Base-by-base conservation (phyloP, 2,113 vertebrate genomes). In the Pristiophorus japonicus region DNA sequence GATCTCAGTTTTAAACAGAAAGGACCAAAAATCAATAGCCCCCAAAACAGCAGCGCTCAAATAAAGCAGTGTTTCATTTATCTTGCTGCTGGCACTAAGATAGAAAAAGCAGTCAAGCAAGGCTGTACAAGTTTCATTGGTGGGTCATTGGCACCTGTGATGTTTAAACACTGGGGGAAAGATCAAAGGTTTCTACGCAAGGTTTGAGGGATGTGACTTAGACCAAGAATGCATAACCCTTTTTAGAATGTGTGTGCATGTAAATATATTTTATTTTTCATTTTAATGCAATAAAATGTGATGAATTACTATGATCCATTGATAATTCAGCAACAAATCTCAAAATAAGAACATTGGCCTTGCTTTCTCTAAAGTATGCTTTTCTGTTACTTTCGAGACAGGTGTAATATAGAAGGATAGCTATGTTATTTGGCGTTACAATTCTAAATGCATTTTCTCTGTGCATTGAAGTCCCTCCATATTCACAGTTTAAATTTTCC, bases 1-100 rank as follows among this genome's bases (percentile, higher is more conserved):
- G 98, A 98, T 98, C 98, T 98, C 98, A 98, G 97, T 98, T 98
- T 98, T 98, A 98, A 98, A 97, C 97, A 98, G 98, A 98, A 98
- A 97, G 97, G 97, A 97, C 97, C 98, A 97, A 98, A 98, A 98
- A 98, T 98, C 98, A 98, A 98, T 98, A 98, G 97, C 97, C 97
- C 97, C 98, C 98, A 98, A 98, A 98, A 98, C 97, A 97, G 97
- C 97, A 98, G 97, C 97, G 97, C 97, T 98, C 97, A 97, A 98
- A 97, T 96, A 97, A 98, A 97, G 97, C 98, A 98, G 97, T 97
- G 97, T 98, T 98, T 98, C 98, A 98, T 98, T 98, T 98, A 98
- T 98, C 98, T 98, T 98, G 97, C 98, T 98, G 97, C 97, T 98
- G 97, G 97, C 97, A 97, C 97, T 97, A 97, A 97, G 98, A 98